Evolutionary conservation across 2,797 vertebrate genomes (phyloP).

Genomic region (Coendou prehensilis): DNA sequence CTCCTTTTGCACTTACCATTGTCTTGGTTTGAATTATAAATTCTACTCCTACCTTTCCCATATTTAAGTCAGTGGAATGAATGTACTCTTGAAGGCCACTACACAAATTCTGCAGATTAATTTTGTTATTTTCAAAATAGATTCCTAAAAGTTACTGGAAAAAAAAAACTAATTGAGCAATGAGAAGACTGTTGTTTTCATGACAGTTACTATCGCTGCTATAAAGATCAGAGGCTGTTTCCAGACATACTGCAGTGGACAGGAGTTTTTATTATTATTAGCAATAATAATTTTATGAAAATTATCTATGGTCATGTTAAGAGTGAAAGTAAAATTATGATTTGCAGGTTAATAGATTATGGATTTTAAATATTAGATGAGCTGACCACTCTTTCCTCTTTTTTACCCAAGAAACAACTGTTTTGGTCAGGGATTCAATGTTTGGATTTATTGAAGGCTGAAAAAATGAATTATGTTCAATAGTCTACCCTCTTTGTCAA

Average conservation of each 20-base stretch:
- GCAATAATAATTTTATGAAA: background rate
- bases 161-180: background rate
- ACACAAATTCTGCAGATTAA: background rate
- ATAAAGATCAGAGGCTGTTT: background rate
- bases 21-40: background rate
- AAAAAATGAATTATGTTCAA: background rate
- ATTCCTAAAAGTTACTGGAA: background rate
- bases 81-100: background rate
- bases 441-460: background rate
- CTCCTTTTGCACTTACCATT: background rate
- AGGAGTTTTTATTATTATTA: background rate
- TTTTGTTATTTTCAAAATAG: background rate
- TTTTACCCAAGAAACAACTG: background rate
- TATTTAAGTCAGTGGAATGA: background rate
- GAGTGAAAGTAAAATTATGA: background rate
- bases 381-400: background rate
- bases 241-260: background rate
- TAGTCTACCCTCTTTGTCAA: background rate
- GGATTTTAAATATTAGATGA: background rate
- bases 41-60: background rate
- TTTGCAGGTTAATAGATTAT: background rate
- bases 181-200: background rate
- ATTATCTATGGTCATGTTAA: background rate
- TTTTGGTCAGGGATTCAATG: background rate
- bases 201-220: background rate